phyloP scores from a whole-genome alignment of 2,113 vertebrate species.

The Prionailurus viverrinus region DNA sequence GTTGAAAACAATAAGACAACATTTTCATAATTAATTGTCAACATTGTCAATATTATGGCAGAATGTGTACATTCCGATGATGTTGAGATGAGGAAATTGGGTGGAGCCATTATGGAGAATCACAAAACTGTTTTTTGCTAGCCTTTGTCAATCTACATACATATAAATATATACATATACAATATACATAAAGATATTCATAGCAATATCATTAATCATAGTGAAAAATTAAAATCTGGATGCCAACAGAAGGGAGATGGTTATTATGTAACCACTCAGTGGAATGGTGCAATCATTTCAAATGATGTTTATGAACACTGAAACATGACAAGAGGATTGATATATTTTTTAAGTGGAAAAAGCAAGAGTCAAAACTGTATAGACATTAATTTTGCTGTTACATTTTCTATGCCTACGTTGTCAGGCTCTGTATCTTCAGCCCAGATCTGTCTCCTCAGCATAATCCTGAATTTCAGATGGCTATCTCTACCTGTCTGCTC shows the following conservation, averaged over 20 bases:
- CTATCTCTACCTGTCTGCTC: neutral
- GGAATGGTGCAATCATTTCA: neutral
- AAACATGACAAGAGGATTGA: neutral
- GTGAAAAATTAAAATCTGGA: conserved; percentile 28
- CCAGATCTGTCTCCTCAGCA: neutral
- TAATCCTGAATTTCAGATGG: neutral
- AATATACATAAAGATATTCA: neutral
- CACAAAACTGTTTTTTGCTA: neutral
- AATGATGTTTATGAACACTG: neutral
- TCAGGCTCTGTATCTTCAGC: neutral
- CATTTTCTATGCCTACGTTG: neutral
- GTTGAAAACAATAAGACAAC: neutral
- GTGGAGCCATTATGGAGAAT: neutral
- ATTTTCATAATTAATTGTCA: neutral
- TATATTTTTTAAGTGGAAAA: neutral
- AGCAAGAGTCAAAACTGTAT: neutral
- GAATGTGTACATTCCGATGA: fast-evolving
- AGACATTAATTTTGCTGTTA: neutral
- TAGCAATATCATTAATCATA: neutral
- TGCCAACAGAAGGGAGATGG: neutral
- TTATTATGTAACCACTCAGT: neutral
- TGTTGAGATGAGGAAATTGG: neutral
- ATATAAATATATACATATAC: neutral
- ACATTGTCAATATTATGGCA: neutral
- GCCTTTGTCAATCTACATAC: neutral